Evolutionary conservation across 64 coral and sea anemone species (phyloP).

Genomic region (Montipora sp.): DNA sequence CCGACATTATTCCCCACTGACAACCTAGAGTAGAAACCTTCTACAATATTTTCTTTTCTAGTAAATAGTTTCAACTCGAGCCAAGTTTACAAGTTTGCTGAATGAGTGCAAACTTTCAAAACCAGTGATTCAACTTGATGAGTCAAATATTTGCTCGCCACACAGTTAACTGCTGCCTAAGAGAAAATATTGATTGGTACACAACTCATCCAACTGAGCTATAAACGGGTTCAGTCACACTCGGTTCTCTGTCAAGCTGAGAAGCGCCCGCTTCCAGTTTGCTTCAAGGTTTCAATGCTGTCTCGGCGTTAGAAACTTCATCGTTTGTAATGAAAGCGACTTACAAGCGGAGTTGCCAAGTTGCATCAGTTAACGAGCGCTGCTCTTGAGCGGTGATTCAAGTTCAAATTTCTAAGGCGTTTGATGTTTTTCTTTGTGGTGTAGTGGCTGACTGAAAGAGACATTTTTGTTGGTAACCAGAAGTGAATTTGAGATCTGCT

Average conservation of each 20-base stretch:
- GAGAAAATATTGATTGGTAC: conserved; percentile 47
- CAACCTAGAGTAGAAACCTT: not conserved
- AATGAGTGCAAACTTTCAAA: conserved; percentile 32
- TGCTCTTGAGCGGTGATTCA: not conserved
- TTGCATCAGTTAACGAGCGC: too few relatives aligned
- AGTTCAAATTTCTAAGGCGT: not conserved
- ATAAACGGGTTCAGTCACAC: not conserved
- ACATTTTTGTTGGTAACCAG: not conserved
- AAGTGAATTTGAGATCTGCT: conserved; percentile 5
- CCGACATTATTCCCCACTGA: not conserved
- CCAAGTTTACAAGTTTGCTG: conserved; percentile 75
- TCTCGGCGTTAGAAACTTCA: not conserved
- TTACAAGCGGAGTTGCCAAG: too few relatives aligned
- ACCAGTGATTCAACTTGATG: conserved; percentile 80
- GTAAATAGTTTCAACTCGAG: conserved; percentile 15
- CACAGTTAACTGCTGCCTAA: conserved; percentile 70
- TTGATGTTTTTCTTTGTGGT: conserved; percentile 21
- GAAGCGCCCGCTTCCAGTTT: not conserved
- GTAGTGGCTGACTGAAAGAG: conserved; percentile 19
- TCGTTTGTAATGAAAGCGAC: too few relatives aligned
- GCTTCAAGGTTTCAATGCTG: not conserved
- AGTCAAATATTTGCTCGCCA: conserved; percentile 97
- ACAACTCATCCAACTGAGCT: conserved; percentile 26
- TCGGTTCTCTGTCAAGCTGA: not conserved
- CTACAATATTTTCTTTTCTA: conserved; percentile 4